phyloP scores from a whole-genome alignment of 1,140 invertebrate genomes.

The Idris sp. region DNA sequence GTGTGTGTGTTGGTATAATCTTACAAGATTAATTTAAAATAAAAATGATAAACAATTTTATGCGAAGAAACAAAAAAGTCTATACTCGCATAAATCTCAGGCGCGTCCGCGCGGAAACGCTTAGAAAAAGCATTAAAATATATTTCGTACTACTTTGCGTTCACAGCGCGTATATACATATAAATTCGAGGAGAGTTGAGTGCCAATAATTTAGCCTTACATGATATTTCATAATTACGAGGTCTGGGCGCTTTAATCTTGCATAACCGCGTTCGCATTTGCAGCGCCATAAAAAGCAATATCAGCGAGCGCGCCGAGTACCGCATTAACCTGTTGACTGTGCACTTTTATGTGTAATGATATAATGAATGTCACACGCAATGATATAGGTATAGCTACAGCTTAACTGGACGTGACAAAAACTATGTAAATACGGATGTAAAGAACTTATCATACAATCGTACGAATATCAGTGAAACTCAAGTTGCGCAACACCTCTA shows the following conservation, averaged over 20 bases:
- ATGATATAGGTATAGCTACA: conserved; percentile 38
- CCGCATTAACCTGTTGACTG: conserved; percentile 36
- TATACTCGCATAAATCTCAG: conserved; percentile 8
- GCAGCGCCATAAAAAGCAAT: conserved; percentile 26
- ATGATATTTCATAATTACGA: conserved; percentile 53
- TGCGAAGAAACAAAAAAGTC: neutral
- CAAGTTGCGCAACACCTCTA: conserved; percentile 27
- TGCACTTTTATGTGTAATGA: conserved; percentile 39
- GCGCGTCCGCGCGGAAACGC: conserved; percentile 1
- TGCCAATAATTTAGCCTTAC: conserved; percentile 44
- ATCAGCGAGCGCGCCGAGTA: conserved; percentile 7
- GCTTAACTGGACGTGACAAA: conserved; percentile 42
- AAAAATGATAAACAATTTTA: too few relatives aligned
- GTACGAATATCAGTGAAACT: conserved; percentile 32
- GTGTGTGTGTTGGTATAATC: too few relatives aligned
- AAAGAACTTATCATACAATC: conserved; percentile 33
- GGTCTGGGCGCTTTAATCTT: conserved; percentile 35
- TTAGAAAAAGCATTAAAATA: conserved; percentile 7
- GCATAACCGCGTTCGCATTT: conserved; percentile 32
- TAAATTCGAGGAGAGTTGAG: conserved; percentile 1
- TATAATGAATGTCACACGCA: conserved; percentile 45
- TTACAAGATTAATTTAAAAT: neutral
- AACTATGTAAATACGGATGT: conserved; percentile 42
- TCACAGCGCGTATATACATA: conserved; percentile 1
- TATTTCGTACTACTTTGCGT: conserved; percentile 23